A percentile compares a stretch with the other conserved stretches of the same genome.
Conservation (phyloP, 2,888 invertebrate genomes). For the Unio delphinus region DNA sequence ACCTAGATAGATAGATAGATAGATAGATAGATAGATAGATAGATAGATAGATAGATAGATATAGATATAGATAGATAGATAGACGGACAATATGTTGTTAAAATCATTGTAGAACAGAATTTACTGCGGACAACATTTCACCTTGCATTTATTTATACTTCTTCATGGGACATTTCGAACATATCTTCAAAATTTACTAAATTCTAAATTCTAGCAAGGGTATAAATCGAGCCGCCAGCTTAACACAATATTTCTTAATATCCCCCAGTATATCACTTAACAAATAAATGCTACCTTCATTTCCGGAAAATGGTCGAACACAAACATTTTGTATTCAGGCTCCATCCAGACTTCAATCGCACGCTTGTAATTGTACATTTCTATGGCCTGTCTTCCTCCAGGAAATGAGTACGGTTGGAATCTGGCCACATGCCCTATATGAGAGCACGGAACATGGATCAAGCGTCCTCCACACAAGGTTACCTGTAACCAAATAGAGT, state of each 20-base stretch:
- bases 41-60: too few relatives aligned
- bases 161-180: background rate
- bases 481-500: slow-evolving; percentile 34
- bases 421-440: slow-evolving; percentile 63
- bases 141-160: background rate
- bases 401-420: slow-evolving; percentile 63
- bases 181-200: background rate
- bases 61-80: too few relatives aligned
- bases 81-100: too few relatives aligned
- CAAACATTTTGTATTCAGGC: slow-evolving; percentile 47
- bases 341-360: slow-evolving; percentile 61
- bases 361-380: slow-evolving; percentile 59
- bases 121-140: too few relatives aligned
- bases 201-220: background rate
- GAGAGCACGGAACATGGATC: slow-evolving; percentile 62
- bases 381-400: slow-evolving; percentile 44
- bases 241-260: background rate
- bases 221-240: background rate
- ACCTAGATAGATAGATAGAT: too few relatives aligned
- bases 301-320: slow-evolving; percentile 52
- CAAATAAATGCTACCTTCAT: slow-evolving; percentile 47
- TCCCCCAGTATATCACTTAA: background rate
- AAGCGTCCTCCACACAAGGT: slow-evolving; percentile 65
- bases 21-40: too few relatives aligned
- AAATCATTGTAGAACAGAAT: too few relatives aligned